A percentile compares a stretch with the other conserved stretches of the same genome.
Conservation (phyloP, 2,797 vertebrate genomes). For the Picus viridis region DNA sequence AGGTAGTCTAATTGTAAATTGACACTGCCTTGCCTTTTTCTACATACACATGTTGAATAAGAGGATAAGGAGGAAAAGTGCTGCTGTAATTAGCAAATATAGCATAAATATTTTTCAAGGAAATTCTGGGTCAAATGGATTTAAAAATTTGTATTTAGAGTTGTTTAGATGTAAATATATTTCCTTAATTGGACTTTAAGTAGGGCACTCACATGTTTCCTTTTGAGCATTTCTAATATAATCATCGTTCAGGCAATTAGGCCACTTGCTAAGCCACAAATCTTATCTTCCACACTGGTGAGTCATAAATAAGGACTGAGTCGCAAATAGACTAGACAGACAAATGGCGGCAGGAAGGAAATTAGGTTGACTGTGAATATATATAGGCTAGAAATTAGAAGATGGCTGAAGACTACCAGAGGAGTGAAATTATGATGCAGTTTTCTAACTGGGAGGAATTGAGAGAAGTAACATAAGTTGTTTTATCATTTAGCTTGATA, state of each 20-base stretch:
- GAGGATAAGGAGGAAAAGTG: slow-evolving; percentile 15
- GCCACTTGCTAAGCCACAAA: slow-evolving; percentile 61
- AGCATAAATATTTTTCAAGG: slow-evolving; percentile 34
- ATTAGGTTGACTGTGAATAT: slow-evolving; percentile 46
- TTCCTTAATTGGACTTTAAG: slow-evolving; percentile 43
- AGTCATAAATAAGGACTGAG: slow-evolving; percentile 64
- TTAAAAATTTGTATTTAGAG: not conserved
- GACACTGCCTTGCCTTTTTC: not conserved
- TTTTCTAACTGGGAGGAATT: not conserved
- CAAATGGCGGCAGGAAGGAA: slow-evolving; percentile 64
- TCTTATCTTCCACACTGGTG: slow-evolving; percentile 64
- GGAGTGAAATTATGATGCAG: not conserved
- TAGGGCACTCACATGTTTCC: slow-evolving; percentile 24
- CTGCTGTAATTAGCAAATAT: not conserved
- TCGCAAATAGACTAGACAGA: slow-evolving; percentile 66
- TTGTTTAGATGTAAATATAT: slow-evolving; percentile 40
- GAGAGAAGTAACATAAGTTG: not conserved
- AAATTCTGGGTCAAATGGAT: slow-evolving; percentile 19
- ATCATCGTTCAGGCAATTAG: slow-evolving; percentile 49
- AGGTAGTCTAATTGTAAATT: not conserved
- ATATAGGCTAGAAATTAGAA: slow-evolving; percentile 54
- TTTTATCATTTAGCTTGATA: not conserved
- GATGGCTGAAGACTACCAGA: slow-evolving; percentile 35
- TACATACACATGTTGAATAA: not conserved
- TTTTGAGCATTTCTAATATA: slow-evolving; percentile 49